These are phyloP conservation scores for Polyploca ridens DNA, from an alignment of 2,888 invertebrate genomes.

Conservation along the genomic window DNA sequence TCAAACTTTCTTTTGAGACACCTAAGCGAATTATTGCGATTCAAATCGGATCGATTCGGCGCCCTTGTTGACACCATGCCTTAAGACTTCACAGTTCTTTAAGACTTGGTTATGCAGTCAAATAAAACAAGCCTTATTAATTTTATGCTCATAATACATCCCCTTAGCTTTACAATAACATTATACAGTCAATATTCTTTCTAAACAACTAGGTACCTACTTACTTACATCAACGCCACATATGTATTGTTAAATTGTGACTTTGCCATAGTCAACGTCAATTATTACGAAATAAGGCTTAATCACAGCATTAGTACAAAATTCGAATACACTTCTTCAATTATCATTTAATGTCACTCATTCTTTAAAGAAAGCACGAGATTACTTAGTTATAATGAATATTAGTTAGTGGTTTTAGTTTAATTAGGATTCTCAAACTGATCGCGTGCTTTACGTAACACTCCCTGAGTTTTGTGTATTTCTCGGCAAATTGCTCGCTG, in stretches of 20 bases:
- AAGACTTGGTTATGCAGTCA: no score
- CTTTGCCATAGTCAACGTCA: background rate
- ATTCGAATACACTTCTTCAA: background rate
- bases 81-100: no score
- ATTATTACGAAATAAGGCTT: background rate
- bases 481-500: constrained; percentile 93
- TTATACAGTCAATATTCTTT: no score
- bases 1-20: no score
- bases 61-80: no score
- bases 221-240: no score
- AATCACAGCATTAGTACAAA: constrained; percentile 7
- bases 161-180: no score
- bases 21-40: no score
- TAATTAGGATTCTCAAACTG: constrained; percentile 85
- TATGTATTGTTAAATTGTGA: background rate
- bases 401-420: background rate
- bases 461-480: constrained; percentile 91
- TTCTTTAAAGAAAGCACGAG: background rate
- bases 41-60: no score
- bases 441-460: constrained; percentile 89
- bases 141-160: no score
- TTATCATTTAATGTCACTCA: background rate
- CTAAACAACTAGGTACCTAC: no score
- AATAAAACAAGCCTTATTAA: no score
- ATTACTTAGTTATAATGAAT: background rate